Evolutionary conservation across 1,140 invertebrate species (phyloP), one percentile per base, ranked within the genome.

Genomic region (Cherax destructor): DNA sequence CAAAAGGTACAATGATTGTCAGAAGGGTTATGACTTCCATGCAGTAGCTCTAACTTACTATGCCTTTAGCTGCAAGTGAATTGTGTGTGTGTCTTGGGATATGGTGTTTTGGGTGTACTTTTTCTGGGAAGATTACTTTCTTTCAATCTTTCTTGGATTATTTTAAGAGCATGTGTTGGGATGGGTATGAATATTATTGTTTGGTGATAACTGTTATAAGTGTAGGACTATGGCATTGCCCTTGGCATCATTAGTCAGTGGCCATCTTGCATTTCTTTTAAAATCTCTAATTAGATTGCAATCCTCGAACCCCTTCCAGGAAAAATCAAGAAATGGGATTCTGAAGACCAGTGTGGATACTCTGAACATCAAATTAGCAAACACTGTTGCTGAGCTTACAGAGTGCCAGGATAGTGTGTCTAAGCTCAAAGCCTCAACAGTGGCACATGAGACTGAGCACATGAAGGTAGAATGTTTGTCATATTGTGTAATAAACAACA

Each of bases 321-420:
- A 84, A 5, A 84, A 84, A 24, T 47, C 61, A 84, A 69, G 81
- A 72, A 69, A 21, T 84, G 81, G 47, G 30, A 69, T 59, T 30
- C 13, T 84, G 41, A 61, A 72, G 47, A 69, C 47, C 41, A 84
- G 13, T 84, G 61, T 69, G 65, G 65, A 84, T 65, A 69, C 24
- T 84, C 21, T 69, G 81, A 84, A 47, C 47, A n/a, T 49, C 56
- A 84, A 84, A 84, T 21, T 69, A 69, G 41, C 81, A 30, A 69
- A 72, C 21, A 59, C 16, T 24, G 24, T 49, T 65, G 65, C 56
- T 21, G 61, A 84, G 41, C 24, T 84, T 41, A 72, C 81, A 16
- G 18, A 69, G 18, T 84, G 59, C 65, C 81, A 69, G 59, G 80
- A 72, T n/a, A 69, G 30, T 84, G 4, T 69, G 81, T 50, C 77